A percentile compares a stretch with the other conserved stretches of the same genome.
Evolutionary conservation across 2,113 vertebrate genomes (phyloP).

Genomic region (Grallaria varia): DNA sequence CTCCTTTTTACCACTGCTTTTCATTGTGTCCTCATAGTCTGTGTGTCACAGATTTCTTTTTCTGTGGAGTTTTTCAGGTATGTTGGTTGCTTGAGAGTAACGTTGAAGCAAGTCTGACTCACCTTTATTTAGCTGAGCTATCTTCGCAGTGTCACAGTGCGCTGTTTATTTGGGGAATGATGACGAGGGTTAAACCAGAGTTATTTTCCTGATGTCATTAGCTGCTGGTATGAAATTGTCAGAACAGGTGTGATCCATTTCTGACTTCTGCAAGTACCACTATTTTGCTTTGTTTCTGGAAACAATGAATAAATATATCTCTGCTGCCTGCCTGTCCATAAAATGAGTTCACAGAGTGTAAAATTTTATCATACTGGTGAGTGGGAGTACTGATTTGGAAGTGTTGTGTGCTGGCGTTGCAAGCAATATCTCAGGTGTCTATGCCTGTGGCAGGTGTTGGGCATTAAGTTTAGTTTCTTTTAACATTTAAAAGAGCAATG

Average conservation of each 20-base stretch:
- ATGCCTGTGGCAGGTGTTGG: not conserved
- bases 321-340: not conserved
- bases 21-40: not conserved
- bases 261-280: not conserved
- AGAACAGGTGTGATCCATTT: not conserved
- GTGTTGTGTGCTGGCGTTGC: not conserved
- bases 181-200: not conserved
- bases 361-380: not conserved
- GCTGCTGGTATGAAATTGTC: not conserved
- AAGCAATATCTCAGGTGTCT: not conserved
- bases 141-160: not conserved
- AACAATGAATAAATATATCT: not conserved
- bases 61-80: not conserved
- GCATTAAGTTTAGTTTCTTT: not conserved
- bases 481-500: not conserved
- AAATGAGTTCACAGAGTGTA: not conserved
- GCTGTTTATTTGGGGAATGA: not conserved
- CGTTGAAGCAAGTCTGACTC: accelerated
- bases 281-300: not conserved
- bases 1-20: not conserved
- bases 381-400: not conserved
- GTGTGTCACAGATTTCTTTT: not conserved
- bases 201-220: not conserved
- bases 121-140: not conserved
- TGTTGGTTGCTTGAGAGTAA: not conserved